Base-by-base conservation (phyloP, 1,140 invertebrate species). In the Trichonephila inaurata region DNA sequence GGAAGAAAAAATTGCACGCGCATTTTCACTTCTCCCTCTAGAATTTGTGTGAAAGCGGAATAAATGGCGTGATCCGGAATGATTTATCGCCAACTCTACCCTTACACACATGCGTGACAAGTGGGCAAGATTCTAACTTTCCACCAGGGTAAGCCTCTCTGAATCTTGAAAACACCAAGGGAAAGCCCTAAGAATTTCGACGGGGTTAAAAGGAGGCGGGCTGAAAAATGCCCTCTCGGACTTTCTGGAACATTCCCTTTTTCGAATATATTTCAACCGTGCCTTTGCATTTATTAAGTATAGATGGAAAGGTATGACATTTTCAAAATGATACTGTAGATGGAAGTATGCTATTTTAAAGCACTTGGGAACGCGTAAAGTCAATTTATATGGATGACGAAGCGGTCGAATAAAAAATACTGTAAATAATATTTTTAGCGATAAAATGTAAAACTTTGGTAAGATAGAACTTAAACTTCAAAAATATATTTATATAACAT, bases 121-220 rank as follows among this genome's bases (percentile, higher is more conserved):
- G 72, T 77, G 28, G 72, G 24, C 28, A 33, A 77, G 72, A 77
- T 77, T 77, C 72, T n/a, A 24, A 69, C n/a, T 10, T 69, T 69
- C 66, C 24, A 16, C 72, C 28, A 40, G 12, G 14, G 10, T 77
- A 77, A 40, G 72, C 72, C 18, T 8, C 72, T 40, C 28, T 8
- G 51, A 51, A 51, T 51, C 51, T 18, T 33, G 66, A 69, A 24
- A 12, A 69, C 28, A 16, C 72, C 62, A 64, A 5, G 69, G 16
- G 28, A 33, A 33, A 77, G 69, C 69, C 16, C 69, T 28, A 12
- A 12, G 28, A 40, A 28, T 40, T 77, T 33, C 72, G 8, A 18
- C 5, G 72, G 28, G 28, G 72, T 77, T 77, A 40, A 24, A 4
- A 51, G 21, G 10, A 69, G 24, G 66, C 2, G 33, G 14, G 72